Evolutionary conservation across 2,888 invertebrate genomes (phyloP).

Genomic region (Ernsta delagoae): DNA sequence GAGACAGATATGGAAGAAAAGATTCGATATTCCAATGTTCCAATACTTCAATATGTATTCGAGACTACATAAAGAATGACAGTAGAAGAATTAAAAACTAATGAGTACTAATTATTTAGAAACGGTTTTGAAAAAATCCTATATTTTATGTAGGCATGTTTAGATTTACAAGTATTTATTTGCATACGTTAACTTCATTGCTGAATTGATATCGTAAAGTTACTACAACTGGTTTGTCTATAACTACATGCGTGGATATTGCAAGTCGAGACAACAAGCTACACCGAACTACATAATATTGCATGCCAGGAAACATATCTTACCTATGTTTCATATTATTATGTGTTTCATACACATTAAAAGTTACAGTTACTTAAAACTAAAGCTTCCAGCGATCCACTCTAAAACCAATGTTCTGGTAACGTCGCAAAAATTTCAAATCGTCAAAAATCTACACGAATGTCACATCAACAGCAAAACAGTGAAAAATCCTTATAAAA

Average conservation of each 20-base stretch:
- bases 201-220: not conserved
- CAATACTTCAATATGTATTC: not conserved
- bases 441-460: constrained; percentile 9
- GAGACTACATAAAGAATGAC: not conserved
- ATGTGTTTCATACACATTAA: too few species aligned
- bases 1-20: constrained; percentile 2
- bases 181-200: not conserved
- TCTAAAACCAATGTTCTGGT: constrained; percentile 16
- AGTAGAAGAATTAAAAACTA: not conserved
- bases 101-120: not conserved
- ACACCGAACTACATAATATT: not conserved
- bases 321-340: too few species aligned
- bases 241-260: too few species aligned
- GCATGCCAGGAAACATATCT: not conserved
- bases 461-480: constrained; percentile 22
- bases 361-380: constrained; percentile 5
- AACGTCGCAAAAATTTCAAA: constrained; percentile 14
- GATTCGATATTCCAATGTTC: not conserved
- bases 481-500: constrained; percentile 30
- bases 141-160: not conserved
- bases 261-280: not conserved
- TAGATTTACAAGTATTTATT: not conserved
- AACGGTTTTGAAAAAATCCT: not conserved
- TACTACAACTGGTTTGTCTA: not conserved
- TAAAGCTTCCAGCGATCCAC: constrained; percentile 25